A percentile compares a stretch with the other conserved stretches of the same genome.
These are phyloP conservation scores for Parasteatoda lunata DNA, from an alignment of 2,888 invertebrate genomes.

Conservation along the genomic window DNA sequence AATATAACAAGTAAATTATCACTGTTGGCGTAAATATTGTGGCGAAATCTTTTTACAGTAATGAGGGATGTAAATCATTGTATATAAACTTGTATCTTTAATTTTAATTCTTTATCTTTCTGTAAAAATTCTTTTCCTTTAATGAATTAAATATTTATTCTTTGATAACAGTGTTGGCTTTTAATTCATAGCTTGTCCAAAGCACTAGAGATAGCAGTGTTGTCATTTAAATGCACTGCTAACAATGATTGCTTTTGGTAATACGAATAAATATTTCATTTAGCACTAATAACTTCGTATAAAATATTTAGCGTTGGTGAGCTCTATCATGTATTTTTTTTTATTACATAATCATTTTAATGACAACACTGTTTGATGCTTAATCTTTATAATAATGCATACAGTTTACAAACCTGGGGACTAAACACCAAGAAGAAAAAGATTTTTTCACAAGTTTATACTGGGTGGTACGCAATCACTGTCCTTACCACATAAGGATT, in stretches of 20 bases:
- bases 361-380: conserved; percentile 61
- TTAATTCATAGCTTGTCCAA: conserved; percentile 48
- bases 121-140: too few species aligned
- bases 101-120: too few species aligned
- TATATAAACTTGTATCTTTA: too few species aligned
- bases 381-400: background rate
- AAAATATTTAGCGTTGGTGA: conserved; percentile 40
- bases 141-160: background rate
- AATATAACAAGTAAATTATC: too few species aligned
- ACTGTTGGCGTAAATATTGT: too few species aligned
- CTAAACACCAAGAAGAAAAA: too few species aligned
- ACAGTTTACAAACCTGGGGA: too few species aligned
- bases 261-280: background rate
- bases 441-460: too few species aligned
- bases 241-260: conserved; percentile 1
- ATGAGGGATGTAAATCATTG: too few species aligned
- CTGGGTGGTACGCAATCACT: too few species aligned
- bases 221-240: conserved; percentile 67
- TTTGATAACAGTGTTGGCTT: conserved; percentile 29
- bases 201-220: conserved; percentile 47
- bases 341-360: conserved; percentile 25
- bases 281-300: background rate
- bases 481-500: too few species aligned
- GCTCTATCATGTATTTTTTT: conserved; percentile 24
- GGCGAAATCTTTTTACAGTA: too few species aligned